Evolutionary conservation across 1,140 invertebrate genomes (phyloP).

Genomic region (Coenobita brevimanus): DNA sequence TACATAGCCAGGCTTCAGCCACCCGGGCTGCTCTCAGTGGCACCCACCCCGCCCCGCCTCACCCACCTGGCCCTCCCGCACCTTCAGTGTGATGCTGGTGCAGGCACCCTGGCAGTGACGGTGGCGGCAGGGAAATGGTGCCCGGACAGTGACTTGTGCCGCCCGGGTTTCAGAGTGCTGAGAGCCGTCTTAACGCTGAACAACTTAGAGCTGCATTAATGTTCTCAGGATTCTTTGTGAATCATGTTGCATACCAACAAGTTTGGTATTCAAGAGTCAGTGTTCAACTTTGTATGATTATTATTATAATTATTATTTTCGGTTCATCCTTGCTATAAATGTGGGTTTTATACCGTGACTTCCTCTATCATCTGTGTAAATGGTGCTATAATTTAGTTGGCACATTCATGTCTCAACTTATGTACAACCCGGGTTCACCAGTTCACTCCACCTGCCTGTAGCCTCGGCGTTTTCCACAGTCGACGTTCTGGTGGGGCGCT

Average conservation of each 20-base stretch:
- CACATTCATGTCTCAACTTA: slow-evolving; percentile 63
- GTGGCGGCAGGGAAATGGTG: background rate
- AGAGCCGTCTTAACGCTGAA: slow-evolving; percentile 61
- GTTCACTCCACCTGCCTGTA: slow-evolving; percentile 7
- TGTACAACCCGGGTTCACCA: slow-evolving; percentile 36
- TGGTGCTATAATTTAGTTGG: slow-evolving; percentile 67
- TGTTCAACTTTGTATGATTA: slow-evolving; percentile 54
- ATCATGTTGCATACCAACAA: slow-evolving; percentile 62
- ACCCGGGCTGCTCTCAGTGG: slow-evolving; percentile 28
- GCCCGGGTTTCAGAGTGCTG: slow-evolving; percentile 6
- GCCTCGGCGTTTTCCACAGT: slow-evolving; percentile 31
- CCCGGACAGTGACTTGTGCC: slow-evolving; percentile 15
- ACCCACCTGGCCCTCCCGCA: background rate
- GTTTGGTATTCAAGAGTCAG: slow-evolving; percentile 60
- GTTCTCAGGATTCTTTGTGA: slow-evolving; percentile 67
- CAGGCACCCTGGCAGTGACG: background rate
- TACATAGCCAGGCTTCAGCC: slow-evolving; percentile 54
- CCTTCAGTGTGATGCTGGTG: background rate
- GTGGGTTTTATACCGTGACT: slow-evolving; percentile 65
- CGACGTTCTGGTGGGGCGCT: background rate
- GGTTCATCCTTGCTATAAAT: slow-evolving; percentile 55
- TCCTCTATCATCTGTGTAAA: slow-evolving; percentile 63
- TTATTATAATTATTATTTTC: slow-evolving; percentile 39
- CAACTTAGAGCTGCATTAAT: slow-evolving; percentile 64
- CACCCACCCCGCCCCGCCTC: background rate